Base-by-base conservation (phyloP, 2,797 vertebrate species). In the Podarcis siculus region DNA sequence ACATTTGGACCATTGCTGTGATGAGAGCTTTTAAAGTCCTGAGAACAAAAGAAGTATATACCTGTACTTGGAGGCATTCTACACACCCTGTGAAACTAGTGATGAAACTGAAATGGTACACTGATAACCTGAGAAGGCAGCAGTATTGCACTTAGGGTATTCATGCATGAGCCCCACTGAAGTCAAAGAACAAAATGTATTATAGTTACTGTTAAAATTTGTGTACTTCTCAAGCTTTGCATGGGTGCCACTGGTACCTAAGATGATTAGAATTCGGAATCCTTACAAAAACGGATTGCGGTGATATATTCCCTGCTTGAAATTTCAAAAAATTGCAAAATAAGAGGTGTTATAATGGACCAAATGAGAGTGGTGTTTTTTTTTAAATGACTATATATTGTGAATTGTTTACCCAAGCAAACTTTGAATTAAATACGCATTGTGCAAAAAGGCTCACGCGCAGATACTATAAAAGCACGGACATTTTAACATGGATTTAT, bases 261-360 rank as follows among this genome's bases (percentile, higher is more conserved):
- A 19, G 66, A 37, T 82, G 89, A 91, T 92, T 88, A 92, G 81
- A 95, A 93, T 91, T 90, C 90, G 66, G 80, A 95, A 93, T 93
- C 64, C 66, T 69, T 75, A 21, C 27, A 93, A 92, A 95, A 87
- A 82, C 71, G 67, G 94, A 94, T 90, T 92, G 15, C 30, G 79
- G 88, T 92, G 92, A 91, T 8, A 1, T 91, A 94, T 91, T 67
- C 58, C 21, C 58, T 61, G 58, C 58, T 61, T 61, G 19, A 89
- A 93, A 93, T 94, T 93, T 86, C 92, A 80, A 10, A 6, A 73
- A 85, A 61, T 61, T 64, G 15, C 64, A 84, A 88, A 84, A 73
- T 27, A 83, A 58, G 27, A 71, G 32, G 12, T 21, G 30, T 77
- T 79, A 91, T 92, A 61, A 55, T 32, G 91, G 61, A 90, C 90